These are phyloP conservation scores for Equus quagga DNA, from an alignment of 2,113 vertebrate species.

Conservation along the genomic window DNA sequence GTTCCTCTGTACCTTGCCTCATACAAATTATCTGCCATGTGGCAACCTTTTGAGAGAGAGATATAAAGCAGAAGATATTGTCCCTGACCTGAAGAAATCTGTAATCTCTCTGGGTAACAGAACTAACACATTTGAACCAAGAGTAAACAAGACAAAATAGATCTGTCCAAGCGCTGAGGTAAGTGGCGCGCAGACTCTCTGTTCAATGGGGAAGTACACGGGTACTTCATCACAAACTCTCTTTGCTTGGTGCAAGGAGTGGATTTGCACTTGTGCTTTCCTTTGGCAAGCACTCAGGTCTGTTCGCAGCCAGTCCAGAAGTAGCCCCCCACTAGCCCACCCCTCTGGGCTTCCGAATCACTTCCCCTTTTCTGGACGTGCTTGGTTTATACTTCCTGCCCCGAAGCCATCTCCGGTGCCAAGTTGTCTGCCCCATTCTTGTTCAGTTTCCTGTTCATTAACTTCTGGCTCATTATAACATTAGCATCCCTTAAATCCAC, in stretches of 20 bases:
- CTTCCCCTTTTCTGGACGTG: neutral
- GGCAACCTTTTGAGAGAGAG: neutral
- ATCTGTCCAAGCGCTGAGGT: neutral
- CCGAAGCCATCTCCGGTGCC: constrained; percentile 69
- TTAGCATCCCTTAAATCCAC: constrained; percentile 63
- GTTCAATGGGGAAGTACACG: neutral
- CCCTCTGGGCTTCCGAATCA: neutral
- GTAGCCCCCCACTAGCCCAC: neutral
- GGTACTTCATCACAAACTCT: neutral
- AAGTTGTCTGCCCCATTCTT: constrained; percentile 71
- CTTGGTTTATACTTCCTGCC: constrained; percentile 65
- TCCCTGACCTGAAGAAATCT: neutral
- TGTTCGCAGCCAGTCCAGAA: neutral
- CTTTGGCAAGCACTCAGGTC: neutral
- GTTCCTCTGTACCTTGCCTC: neutral
- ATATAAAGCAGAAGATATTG: neutral
- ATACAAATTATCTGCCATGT: neutral
- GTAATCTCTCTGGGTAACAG: neutral
- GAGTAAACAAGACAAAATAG: neutral
- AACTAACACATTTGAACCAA: neutral
- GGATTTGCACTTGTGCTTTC: neutral
- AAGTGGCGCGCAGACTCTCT: neutral
- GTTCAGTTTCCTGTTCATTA: constrained; percentile 80
- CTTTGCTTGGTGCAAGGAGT: neutral
- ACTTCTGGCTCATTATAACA: constrained; percentile 70